Percentiles rank a stretch among this genome's conserved stretches.
These are phyloP conservation scores for Oenanthe melanoleuca DNA, from an alignment of 2,113 vertebrate species.

Conservation along the genomic window DNA sequence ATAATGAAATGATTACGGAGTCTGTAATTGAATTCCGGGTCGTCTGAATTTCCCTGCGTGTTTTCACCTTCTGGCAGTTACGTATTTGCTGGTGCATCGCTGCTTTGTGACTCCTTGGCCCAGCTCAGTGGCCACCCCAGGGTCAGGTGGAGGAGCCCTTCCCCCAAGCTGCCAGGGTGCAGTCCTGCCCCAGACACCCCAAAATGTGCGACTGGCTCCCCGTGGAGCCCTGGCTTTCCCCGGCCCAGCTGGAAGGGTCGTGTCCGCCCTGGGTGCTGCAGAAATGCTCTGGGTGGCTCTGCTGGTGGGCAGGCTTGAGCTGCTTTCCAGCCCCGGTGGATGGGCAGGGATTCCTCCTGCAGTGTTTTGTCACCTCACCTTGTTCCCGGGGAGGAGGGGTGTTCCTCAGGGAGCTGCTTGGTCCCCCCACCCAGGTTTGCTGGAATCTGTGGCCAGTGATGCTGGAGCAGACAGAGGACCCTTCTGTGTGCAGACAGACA, in stretches of 20 bases:
- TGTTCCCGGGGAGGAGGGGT: neutral
- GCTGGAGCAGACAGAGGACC: neutral
- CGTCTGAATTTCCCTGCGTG: accelerated
- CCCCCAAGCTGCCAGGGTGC: neutral
- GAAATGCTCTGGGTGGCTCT: neutral
- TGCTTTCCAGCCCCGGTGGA: neutral
- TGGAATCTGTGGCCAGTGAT: accelerated
- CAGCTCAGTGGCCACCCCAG: neutral
- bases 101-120: neutral
- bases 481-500: neutral
- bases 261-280: neutral
- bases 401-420: neutral
- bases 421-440: neutral
- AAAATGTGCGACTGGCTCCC: neutral
- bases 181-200: neutral
- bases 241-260: neutral
- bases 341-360: neutral
- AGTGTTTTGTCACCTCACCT: neutral
- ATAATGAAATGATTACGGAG: accelerated
- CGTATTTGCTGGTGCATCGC: accelerated
- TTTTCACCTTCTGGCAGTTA: neutral
- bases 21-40: neutral
- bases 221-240: accelerated
- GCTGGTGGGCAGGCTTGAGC: neutral
- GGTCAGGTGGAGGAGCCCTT: neutral